These are phyloP conservation scores for Lepilemur septentrionalis DNA, from an alignment of 2,797 vertebrate species.

Conservation along the genomic window DNA sequence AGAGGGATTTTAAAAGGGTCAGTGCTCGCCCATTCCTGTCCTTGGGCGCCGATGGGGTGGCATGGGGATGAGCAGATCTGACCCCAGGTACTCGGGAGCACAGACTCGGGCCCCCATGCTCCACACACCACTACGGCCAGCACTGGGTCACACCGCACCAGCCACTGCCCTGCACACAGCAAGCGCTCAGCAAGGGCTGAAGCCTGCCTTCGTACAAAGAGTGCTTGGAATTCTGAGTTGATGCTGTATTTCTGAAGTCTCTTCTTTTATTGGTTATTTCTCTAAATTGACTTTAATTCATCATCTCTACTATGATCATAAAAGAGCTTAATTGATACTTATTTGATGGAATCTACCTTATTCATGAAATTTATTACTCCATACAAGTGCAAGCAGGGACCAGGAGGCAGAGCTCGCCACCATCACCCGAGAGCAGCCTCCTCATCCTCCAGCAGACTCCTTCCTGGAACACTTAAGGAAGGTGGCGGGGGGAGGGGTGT, in stretches of 20 bases:
- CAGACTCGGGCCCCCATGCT: neutral
- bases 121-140: too few relatives aligned
- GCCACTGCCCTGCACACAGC: neutral
- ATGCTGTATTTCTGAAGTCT: neutral
- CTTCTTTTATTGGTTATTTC: slow-evolving; percentile 10
- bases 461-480: neutral
- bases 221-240: neutral
- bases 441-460: neutral
- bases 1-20: neutral
- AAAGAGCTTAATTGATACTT: slow-evolving; percentile 66
- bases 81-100: accelerated
- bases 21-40: too few relatives aligned
- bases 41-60: neutral
- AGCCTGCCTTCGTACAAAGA: neutral
- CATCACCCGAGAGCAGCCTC: neutral
- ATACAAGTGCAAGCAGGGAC: neutral
- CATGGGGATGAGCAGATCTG: accelerated
- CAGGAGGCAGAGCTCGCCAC: neutral
- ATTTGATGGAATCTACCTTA: slow-evolving; percentile 67
- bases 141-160: neutral
- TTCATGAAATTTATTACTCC: slow-evolving; percentile 37
- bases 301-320: slow-evolving; percentile 52
- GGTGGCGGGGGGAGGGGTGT: neutral
- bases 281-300: slow-evolving; percentile 57
- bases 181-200: neutral